Evolutionary conservation across 2,888 invertebrate species (phyloP).

Genomic region (Sceliomorpha sp.): DNA sequence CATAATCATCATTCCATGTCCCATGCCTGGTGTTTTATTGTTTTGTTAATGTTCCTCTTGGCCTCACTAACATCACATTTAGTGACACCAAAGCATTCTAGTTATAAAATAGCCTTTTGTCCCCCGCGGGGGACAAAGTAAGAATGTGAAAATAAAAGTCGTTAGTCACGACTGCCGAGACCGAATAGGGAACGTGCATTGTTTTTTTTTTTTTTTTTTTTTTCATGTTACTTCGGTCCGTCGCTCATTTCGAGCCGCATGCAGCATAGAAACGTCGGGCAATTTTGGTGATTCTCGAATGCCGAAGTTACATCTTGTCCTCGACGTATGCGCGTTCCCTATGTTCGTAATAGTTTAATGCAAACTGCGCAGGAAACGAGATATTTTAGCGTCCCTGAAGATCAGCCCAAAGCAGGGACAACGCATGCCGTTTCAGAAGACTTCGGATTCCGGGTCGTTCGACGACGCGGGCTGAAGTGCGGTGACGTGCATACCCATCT

Average conservation of each 20-base stretch:
- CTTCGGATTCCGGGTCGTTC: conserved; percentile 71
- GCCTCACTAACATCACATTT: neutral
- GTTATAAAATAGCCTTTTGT: conserved; percentile 15
- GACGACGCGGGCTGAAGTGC: conserved; percentile 81
- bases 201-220: conserved; percentile 11
- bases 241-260: no score
- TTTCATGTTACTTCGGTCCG: neutral
- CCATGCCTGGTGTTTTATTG: conserved; percentile 5
- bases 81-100: no score
- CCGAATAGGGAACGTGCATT: neutral
- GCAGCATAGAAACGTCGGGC: no score
- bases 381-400: conserved; percentile 17
- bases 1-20: no score
- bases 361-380: conserved; percentile 13
- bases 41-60: neutral
- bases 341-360: conserved; percentile 8
- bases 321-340: conserved; percentile 21
- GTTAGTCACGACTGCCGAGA: no score
- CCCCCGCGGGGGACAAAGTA: no score
- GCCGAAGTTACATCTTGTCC: no score
- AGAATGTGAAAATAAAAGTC: no score
- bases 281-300: no score
- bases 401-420: conserved; percentile 19
- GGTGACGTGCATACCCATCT: conserved; percentile 87
- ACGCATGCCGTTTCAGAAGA: conserved; percentile 44